Conservation (phyloP, 2,113 vertebrate genomes). For the Scalopus aquaticus region DNA sequence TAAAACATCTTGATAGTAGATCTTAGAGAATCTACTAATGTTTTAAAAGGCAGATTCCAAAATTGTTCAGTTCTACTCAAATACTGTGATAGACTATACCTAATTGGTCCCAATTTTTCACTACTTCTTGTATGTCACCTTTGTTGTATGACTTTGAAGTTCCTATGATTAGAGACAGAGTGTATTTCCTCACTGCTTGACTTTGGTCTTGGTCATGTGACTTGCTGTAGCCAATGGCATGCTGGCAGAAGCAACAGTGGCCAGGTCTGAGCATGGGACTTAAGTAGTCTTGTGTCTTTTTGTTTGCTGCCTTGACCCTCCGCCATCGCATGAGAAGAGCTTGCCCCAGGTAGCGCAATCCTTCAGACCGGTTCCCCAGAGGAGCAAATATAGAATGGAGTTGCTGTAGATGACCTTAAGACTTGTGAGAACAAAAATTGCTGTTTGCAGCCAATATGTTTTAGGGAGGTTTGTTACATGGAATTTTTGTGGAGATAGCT, state of each 20-base stretch:
- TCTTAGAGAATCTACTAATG: constrained; percentile 26
- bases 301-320: not conserved
- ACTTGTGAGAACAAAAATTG: not conserved
- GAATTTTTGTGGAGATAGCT: constrained; percentile 31
- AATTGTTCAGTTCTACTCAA: constrained; percentile 17
- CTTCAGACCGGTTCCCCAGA: not conserved
- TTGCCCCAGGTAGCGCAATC: not conserved
- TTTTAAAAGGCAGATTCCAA: constrained; percentile 46
- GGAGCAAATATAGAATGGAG: not conserved
- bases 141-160: constrained; percentile 18
- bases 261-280: not conserved
- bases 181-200: not conserved
- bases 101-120: constrained; percentile 30
- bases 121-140: not conserved
- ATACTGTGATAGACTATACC: not conserved
- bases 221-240: not conserved
- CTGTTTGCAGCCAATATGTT: not conserved
- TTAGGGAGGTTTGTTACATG: not conserved
- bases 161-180: not conserved
- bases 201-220: not conserved
- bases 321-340: not conserved
- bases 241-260: not conserved
- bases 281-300: not conserved
- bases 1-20: not conserved
- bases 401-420: not conserved